Conservation (phyloP, 2,797 vertebrate species). For the Hafferia zeledoni region DNA sequence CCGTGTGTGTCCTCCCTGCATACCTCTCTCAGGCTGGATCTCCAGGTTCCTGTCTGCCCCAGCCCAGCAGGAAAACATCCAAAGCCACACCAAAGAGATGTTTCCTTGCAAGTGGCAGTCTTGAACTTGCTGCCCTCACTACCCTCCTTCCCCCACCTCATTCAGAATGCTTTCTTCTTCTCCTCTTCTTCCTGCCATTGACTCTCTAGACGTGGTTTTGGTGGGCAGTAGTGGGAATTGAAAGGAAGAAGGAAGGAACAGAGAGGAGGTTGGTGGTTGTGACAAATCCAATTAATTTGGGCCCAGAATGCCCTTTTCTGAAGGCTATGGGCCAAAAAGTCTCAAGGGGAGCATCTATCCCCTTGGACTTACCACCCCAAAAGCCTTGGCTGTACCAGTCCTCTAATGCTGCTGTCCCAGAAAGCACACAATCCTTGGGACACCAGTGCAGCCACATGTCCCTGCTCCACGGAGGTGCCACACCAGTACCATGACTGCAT, state of each 20-base stretch:
- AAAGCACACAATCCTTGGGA: neutral
- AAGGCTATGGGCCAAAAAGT: neutral
- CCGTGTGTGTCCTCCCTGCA: constrained; percentile 2
- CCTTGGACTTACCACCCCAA: neutral
- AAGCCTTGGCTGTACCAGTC: neutral
- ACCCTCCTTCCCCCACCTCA: neutral
- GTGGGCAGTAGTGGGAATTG: neutral
- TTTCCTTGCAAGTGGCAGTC: neutral
- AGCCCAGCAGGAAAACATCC: neutral
- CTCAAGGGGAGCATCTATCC: neutral
- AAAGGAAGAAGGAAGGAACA: constrained; percentile 21
- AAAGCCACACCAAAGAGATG: neutral
- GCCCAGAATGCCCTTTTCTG: neutral
- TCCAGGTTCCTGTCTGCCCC: neutral
- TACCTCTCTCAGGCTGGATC: neutral
- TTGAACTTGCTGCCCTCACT: neutral
- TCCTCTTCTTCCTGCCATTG: neutral
- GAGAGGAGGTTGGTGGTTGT: constrained; percentile 34
- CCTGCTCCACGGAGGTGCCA: neutral
- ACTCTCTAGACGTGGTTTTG: neutral
- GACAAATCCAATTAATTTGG: neutral
- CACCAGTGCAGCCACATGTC: neutral
- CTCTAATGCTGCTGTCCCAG: neutral
- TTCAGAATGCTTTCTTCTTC: neutral
- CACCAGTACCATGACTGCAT: neutral